These are phyloP conservation scores for Naso thynnoides DNA, from an alignment of 2,797 vertebrate genomes.

Conservation along the genomic window DNA sequence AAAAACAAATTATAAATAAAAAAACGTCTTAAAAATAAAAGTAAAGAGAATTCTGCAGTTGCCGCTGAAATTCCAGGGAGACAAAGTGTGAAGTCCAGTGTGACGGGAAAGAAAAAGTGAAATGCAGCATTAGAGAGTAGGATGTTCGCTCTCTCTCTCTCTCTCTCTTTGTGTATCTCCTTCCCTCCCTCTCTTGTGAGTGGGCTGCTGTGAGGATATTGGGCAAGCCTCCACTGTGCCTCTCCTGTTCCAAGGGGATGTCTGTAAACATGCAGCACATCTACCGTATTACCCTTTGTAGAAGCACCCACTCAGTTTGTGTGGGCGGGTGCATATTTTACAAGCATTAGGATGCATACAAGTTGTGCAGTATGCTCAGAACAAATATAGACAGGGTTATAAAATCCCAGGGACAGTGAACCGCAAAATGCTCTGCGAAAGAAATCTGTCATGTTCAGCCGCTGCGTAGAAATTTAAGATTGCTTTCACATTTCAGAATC, in stretches of 20 bases:
- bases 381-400: slow-evolving; percentile 75
- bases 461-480: slow-evolving; percentile 4
- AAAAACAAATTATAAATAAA: neutral
- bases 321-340: slow-evolving; percentile 74
- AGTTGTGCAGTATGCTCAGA: slow-evolving; percentile 57
- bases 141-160: slow-evolving; percentile 66
- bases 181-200: slow-evolving; percentile 60
- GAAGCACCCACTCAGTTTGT: slow-evolving; percentile 73
- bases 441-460: slow-evolving; percentile 13
- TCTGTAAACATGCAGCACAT: slow-evolving; percentile 79
- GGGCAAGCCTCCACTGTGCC: slow-evolving; percentile 78
- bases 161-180: slow-evolving; percentile 57
- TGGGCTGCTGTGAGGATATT: slow-evolving; percentile 79
- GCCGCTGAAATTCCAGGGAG: slow-evolving; percentile 33
- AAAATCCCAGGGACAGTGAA: slow-evolving; percentile 57
- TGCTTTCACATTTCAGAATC: neutral
- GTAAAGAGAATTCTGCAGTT: slow-evolving; percentile 6
- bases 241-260: slow-evolving; percentile 72
- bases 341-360: slow-evolving; percentile 69
- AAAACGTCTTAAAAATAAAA: neutral
- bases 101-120: slow-evolving; percentile 61
- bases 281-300: slow-evolving; percentile 80
- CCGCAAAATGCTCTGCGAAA: slow-evolving; percentile 26
- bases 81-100: slow-evolving; percentile 50
- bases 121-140: slow-evolving; percentile 68